phyloP scores from a whole-genome alignment of 2,888 invertebrate species.

The Leptopilina myrica region DNA sequence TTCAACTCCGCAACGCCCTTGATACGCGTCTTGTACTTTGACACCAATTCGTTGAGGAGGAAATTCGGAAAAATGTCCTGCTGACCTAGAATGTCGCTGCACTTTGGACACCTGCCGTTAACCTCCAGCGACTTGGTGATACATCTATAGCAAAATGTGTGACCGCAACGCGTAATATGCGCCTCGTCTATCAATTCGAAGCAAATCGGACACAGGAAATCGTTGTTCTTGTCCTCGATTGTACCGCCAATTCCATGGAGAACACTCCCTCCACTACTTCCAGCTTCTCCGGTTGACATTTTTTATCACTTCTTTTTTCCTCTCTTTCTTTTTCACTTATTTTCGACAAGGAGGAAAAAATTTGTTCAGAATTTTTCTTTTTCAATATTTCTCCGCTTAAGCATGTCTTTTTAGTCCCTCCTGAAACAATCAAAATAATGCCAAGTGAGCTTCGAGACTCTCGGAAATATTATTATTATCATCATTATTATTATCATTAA shows the following conservation, averaged over 20 bases:
- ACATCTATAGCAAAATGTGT: slow-evolving; percentile 93
- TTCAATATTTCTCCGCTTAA: slow-evolving; percentile 14
- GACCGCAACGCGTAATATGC: slow-evolving; percentile 94
- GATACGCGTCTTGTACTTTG: slow-evolving; percentile 82
- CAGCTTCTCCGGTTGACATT: slow-evolving; percentile 44
- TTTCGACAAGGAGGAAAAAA: not conserved
- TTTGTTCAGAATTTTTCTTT: not conserved
- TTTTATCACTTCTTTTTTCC: not conserved
- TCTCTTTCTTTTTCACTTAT: not conserved
- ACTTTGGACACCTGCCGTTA: slow-evolving; percentile 88
- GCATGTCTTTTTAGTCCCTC: slow-evolving; percentile 75
- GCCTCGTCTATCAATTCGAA: slow-evolving; percentile 93
- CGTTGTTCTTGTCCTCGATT: slow-evolving; percentile 83
- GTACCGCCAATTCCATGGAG: slow-evolving; percentile 82
- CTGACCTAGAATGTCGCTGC: slow-evolving; percentile 84
- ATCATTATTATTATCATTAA: too few species aligned
- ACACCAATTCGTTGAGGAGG: slow-evolving; percentile 88
- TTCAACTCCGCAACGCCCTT: slow-evolving; percentile 77
- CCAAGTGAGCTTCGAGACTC: slow-evolving; percentile 70
- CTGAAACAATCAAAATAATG: slow-evolving; percentile 80
- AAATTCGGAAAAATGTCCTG: slow-evolving; percentile 92
- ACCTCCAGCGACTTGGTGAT: slow-evolving; percentile 83
- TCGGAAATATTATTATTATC: slow-evolving; percentile 19
- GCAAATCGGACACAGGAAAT: slow-evolving; percentile 89
- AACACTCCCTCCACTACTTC: slow-evolving; percentile 72